Conservation (phyloP, 2,888 invertebrate genomes). For the Arrhopalites spinosus region DNA sequence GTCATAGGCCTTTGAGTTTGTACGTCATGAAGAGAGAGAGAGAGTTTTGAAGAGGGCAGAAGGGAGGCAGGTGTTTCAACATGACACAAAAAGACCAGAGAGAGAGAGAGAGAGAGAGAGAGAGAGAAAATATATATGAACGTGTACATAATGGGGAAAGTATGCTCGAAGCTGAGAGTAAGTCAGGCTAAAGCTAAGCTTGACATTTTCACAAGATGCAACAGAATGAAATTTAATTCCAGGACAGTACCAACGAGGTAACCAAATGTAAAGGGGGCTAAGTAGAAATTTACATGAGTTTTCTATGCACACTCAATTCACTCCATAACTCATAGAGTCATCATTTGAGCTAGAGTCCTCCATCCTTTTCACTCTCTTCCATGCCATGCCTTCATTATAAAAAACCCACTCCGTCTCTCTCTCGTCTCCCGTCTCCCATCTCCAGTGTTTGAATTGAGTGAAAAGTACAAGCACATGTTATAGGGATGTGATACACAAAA, state of each 20-base stretch:
- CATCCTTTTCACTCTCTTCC: too few relatives aligned
- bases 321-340: too few relatives aligned
- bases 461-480: too few relatives aligned
- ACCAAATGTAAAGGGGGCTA: neutral
- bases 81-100: neutral
- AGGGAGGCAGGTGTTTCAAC: conserved; percentile 3
- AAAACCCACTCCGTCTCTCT: too few relatives aligned
- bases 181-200: too few relatives aligned
- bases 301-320: neutral
- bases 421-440: too few relatives aligned
- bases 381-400: too few relatives aligned
- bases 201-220: too few relatives aligned
- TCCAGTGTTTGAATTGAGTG: too few relatives aligned
- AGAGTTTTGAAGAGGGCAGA: neutral
- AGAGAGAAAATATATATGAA: neutral
- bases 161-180: neutral
- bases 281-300: conserved; percentile 1
- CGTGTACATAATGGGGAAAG: neutral
- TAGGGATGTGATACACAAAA: too few relatives aligned
- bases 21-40: neutral
- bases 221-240: conserved; percentile 13
- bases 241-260: neutral
- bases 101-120: neutral
- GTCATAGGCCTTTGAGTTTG: too few relatives aligned
- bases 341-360: too few relatives aligned